A percentile compares a stretch with the other conserved stretches of the same genome.
Evolutionary conservation across 2,797 vertebrate species (phyloP).

Genomic region (Brachyrhaphis roseni): DNA sequence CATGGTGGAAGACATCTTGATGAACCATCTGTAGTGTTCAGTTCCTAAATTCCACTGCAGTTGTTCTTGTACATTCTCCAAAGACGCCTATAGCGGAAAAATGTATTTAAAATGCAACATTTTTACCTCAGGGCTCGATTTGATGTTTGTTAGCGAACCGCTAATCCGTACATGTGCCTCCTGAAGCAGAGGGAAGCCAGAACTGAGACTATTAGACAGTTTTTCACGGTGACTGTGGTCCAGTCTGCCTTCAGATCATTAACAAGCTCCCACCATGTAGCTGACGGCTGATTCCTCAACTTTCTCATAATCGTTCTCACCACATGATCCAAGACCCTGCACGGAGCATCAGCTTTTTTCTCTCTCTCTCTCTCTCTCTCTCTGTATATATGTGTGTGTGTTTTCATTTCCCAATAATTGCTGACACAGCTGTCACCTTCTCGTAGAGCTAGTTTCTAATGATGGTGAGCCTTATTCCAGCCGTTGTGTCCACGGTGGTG

Average conservation of each 20-base stretch:
- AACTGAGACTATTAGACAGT: neutral
- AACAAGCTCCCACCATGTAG: neutral
- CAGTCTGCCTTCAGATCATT: neutral
- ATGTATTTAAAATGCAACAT: too few species aligned
- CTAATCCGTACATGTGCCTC: neutral
- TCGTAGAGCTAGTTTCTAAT: neutral
- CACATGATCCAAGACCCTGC: neutral
- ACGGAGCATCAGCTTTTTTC: neutral
- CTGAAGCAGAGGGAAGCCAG: neutral
- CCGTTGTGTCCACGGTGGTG: neutral
- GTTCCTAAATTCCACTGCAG: neutral
- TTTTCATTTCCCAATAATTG: neutral
- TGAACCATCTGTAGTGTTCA: neutral
- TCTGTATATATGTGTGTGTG: too few species aligned
- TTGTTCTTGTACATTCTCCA: too few species aligned
- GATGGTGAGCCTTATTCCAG: neutral
- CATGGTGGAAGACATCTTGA: neutral
- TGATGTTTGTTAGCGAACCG: neutral
- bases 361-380: too few species aligned
- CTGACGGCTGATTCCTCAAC: neutral
- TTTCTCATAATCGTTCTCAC: neutral
- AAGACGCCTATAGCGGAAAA: neutral
- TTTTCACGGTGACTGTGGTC: neutral
- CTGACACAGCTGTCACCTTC: neutral
- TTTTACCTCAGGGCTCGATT: too few species aligned